These are phyloP conservation scores for Drosophila borealis DNA, from an alignment of 2,888 invertebrate species.

Conservation along the genomic window DNA sequence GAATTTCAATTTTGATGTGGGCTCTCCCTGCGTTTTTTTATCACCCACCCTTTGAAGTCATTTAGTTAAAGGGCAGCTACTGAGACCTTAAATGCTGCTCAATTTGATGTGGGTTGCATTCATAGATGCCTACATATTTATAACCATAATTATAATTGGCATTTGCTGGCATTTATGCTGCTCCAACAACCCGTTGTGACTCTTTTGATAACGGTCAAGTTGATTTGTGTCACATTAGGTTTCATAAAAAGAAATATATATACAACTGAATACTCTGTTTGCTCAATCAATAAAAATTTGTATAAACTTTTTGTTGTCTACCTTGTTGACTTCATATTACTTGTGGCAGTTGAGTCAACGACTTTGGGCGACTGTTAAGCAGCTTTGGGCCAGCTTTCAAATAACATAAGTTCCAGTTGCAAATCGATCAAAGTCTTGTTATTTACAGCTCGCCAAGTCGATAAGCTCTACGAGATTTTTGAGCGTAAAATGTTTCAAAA, in stretches of 20 bases:
- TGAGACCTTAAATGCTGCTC: conserved; percentile 14
- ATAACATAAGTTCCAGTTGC: conserved; percentile 20
- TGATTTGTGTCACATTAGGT: conserved; percentile 51
- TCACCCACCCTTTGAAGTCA: not conserved
- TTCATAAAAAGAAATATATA: conserved; percentile 28
- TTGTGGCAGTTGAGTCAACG: conserved; percentile 28
- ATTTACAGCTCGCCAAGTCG: conserved; percentile 13
- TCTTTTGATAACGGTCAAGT: conserved; percentile 69
- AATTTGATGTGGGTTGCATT: conserved; percentile 58
- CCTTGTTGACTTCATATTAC: conserved; percentile 27
- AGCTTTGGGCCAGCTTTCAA: conserved; percentile 31
- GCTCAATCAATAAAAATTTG: no score
- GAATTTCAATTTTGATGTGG: not conserved
- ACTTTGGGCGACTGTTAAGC: conserved; percentile 33
- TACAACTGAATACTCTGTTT: not conserved
- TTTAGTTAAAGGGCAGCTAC: not conserved
- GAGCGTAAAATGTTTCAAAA: conserved; percentile 17
- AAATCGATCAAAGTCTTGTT: conserved; percentile 41
- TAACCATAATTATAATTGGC: conserved; percentile 75
- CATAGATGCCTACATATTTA: conserved; percentile 19
- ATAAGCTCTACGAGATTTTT: conserved; percentile 36
- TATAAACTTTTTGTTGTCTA: conserved; percentile 1
- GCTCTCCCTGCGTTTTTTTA: not conserved
- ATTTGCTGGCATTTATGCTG: conserved; percentile 41
- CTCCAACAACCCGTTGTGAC: conserved; percentile 32